Evolutionary conservation across 2,888 invertebrate genomes (phyloP), one percentile per base, ranked within the genome.

Genomic region (Leptura quadrifasciata): DNA sequence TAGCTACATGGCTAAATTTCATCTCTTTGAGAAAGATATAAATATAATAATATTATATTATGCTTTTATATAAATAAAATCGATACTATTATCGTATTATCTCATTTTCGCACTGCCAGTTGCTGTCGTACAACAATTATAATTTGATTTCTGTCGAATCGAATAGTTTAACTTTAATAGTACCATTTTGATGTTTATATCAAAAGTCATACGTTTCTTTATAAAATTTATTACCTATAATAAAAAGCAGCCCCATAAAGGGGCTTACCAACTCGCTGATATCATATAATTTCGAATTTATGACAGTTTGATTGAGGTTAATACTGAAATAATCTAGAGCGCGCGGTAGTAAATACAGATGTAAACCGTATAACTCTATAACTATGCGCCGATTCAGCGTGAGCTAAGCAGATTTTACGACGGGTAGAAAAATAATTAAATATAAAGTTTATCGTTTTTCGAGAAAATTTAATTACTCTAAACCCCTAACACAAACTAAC

Each of bases 251-350:
- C 52, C 20, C 55, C 18, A 24, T 27, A 64, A 72, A 72, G 63
- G 54, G 64, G 64, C 55, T 72, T 72, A 64, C 61, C 20, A 63
- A 72, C 64, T 55, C 72, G 52, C 52, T 17, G 64, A 58, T 24
- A 17, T 20, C 58, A 31, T 27, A 35, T 35, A 39, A 63, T 63
- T 35, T 35, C 39, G 39, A 18, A 63, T 63, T 63, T 63, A 63
- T 31, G 63, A 17, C 39, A 1, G 6, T n/a, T 18, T 35, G 63
- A 63, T 35, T 63, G 63, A 63, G 63, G 63, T 63, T 35, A 20
- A 17, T 35, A 63, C 35, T 20, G 63, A 63, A 63, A 39, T 39
- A 35, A 63, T 39, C 63, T 35, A 35, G 39, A 63, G 35, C 63
- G 39, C 35, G 39, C 24, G 17, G 63, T 18, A 27, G 39, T 35